Base-by-base conservation (phyloP, 2,888 invertebrate species). In the Keiferia lycopersicella region DNA sequence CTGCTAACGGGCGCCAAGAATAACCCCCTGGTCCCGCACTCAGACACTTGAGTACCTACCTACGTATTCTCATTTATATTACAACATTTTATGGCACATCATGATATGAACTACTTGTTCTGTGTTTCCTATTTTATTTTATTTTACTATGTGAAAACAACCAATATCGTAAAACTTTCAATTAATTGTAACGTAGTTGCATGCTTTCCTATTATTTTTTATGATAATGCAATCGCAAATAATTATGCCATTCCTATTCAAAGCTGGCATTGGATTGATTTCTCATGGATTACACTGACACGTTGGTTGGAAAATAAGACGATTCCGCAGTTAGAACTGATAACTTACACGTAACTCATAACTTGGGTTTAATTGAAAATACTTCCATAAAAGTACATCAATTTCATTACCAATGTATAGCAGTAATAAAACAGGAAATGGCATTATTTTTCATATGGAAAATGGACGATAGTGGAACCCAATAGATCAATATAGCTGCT, bases 1-100 rank as follows among this genome's bases (percentile, higher is more conserved):
- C 81, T 83, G 80, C 83, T 86, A 84, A 86, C 80, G 81, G 80
- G 78, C 76, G 76, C 61, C 76, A 78, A 77, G 80, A 83, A 84
- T 86, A 83, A 86, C 79, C 77, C 80, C 79, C 45, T 80, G 78
- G 77, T 80, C 77, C 79, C 70, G 70, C 69, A 69, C 74, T 45
- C n/a, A 45, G 72, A 76, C 76, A 77, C 78, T 82, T 80, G 74
- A 73, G 73, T 74, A 66, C 73, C 73, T 74, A n/a, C n/a, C n/a
- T n/a, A n/a, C n/a, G n/a, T n/a, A 66, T 75, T 73, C 76, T 80
- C 79, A 81, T 83, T 81, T 80, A 80, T 82, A 74, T 81, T 82
- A 80, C 77, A 80, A 73, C 73, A 50, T 18, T 38, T 38, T 58
- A 18, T n/a, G 58, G 7, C 16, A 39, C 38, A 18, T 4, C n/a